Base-by-base conservation (phyloP, 2,113 vertebrate species). In the Electrona antarctica region DNA sequence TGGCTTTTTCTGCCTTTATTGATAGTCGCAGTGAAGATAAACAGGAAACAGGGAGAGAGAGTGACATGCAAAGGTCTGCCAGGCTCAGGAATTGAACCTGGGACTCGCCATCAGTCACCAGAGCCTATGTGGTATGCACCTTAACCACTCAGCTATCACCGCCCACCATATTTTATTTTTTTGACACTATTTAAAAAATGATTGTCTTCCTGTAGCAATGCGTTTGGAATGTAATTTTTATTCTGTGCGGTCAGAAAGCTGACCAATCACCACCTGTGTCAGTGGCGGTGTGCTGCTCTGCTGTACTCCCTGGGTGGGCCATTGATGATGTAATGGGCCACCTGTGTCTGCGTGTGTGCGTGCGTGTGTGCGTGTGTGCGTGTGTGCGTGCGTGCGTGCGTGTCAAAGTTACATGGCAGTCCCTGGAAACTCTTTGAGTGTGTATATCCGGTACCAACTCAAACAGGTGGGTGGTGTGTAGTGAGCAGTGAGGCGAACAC, bases 251-350 rank as follows among this genome's bases (percentile, higher is more conserved):
- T 50, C 59, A 54, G 54, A 74, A 65, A 64, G 45, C 8, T 14
- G 71, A n/a, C 47, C 60, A 41, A 57, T 72, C 67, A 67, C 78
- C 69, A 56, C 49, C 33, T 28, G 28, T 60, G 71, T 66, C 33
- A 67, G 57, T 66, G 51, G 33, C 51, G 11, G 48, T 56, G 51
- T 60, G 73, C 60, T 59, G 65, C 70, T 59, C 60, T 59, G 65
- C 70, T 61, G 51, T n/a, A 10, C 70, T 56, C 69, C 56, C 60
- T 87, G 79, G 84, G 82, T 56, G 84, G 73, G 29, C 74, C 72
- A 78, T 87, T 82, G 85, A 80, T 74, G 47, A 77, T 77, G 67
- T 70, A 71, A 82, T 74, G 67, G 71, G 56, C 83, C 82, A 87
- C 81, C 82, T 87, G 87, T 79, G 62, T 11, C 21, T 21, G 21